These are phyloP conservation scores for Falco concolor DNA, from an alignment of 2,797 vertebrate genomes.

Conservation along the genomic window DNA sequence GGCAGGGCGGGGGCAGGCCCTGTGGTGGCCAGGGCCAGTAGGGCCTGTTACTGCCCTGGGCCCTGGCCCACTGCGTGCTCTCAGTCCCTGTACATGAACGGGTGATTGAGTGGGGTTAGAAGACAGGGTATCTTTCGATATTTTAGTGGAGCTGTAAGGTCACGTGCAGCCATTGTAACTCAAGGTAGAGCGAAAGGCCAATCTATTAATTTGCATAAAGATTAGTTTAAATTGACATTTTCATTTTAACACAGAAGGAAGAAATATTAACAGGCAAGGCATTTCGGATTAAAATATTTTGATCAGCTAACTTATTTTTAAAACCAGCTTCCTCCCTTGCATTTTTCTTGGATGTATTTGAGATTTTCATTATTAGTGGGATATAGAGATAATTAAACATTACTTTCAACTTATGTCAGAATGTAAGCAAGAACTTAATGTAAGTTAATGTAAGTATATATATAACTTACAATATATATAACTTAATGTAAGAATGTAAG, in stretches of 20 bases:
- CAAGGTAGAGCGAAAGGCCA: background rate
- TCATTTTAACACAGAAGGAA: background rate
- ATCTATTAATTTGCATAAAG: background rate
- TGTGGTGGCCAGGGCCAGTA: background rate
- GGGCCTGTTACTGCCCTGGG: background rate
- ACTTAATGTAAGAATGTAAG: background rate
- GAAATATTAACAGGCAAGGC: background rate
- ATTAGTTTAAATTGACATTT: slow-evolving; percentile 22
- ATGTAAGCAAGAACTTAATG: background rate
- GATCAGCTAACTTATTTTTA: slow-evolving; percentile 3
- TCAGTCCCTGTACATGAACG: background rate
- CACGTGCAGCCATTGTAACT: background rate
- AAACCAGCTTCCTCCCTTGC: background rate
- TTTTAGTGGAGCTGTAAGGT: background rate
- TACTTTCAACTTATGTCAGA: slow-evolving; percentile 11
- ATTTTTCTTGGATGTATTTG: slow-evolving; percentile 25
- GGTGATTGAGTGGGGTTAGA: background rate
- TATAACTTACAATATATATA: no score
- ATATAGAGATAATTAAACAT: slow-evolving; percentile 48
- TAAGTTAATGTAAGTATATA: no score
- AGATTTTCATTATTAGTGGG: slow-evolving; percentile 40
- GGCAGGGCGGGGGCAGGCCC: no score
- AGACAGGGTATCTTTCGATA: background rate
- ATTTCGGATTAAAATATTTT: slow-evolving; percentile 26
- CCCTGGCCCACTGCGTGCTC: background rate